phyloP scores from a whole-genome alignment of 1,140 invertebrate species.

The Drosophila ficusphila region DNA sequence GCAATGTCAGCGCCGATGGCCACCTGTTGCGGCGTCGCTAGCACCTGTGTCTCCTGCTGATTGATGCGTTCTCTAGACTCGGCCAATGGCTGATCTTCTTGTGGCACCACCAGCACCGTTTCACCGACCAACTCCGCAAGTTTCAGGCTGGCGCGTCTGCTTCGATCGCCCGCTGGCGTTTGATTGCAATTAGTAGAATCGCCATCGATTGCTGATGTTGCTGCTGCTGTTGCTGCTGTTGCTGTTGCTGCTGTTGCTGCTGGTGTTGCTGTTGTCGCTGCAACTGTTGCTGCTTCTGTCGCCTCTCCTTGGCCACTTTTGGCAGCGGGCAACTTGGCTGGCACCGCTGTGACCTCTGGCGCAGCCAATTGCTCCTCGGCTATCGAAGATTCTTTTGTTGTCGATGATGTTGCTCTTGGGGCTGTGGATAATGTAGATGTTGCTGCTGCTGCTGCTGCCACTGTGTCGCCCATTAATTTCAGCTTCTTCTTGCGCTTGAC shows the following conservation, averaged over 20 bases:
- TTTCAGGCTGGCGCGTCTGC: conserved; percentile 62
- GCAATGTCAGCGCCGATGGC: conserved; percentile 66
- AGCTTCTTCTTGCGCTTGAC: conserved; percentile 75
- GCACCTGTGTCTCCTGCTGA: conserved; percentile 58
- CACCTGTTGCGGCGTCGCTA: conserved; percentile 62
- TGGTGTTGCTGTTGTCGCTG: conserved; percentile 16
- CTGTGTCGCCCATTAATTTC: conserved; percentile 66
- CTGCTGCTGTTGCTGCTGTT: conserved; percentile 11
- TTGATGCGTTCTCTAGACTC: conserved; percentile 74
- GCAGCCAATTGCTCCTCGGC: conserved; percentile 40
- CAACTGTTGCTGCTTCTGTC: not conserved
- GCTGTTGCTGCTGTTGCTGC: conserved; percentile 2
- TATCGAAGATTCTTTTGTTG: conserved; percentile 21
- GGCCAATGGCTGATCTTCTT: not conserved
- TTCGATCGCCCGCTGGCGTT: conserved; percentile 52
- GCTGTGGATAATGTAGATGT: not conserved
- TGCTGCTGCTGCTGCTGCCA: conserved; percentile 6
- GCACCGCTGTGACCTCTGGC: conserved; percentile 66
- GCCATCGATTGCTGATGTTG: conserved; percentile 52
- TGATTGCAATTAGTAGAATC: conserved; percentile 50
- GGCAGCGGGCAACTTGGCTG: conserved; percentile 58
- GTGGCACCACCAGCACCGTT: conserved; percentile 60
- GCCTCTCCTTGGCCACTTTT: conserved; percentile 52
- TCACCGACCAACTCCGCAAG: conserved; percentile 68
- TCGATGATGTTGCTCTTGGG: conserved; percentile 8